Evolutionary conservation across 1,140 invertebrate species (phyloP).

Genomic region (honey bee (Apis mellifera)): DNA sequence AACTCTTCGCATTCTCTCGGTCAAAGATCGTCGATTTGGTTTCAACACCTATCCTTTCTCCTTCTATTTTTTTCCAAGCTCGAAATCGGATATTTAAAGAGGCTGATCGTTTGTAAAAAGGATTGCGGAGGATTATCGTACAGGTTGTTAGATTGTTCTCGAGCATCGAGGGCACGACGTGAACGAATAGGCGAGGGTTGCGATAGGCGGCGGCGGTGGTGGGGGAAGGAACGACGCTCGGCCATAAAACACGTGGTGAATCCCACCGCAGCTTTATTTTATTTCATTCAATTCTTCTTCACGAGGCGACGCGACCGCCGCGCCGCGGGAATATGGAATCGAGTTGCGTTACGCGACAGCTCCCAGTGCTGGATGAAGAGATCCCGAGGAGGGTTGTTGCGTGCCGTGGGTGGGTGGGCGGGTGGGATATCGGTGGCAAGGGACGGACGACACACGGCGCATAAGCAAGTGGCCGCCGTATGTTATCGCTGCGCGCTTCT

Average conservation of each 20-base stretch:
- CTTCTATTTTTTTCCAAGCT: too few species aligned
- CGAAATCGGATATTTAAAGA: too few species aligned
- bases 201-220: not conserved
- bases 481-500: slow-evolving; percentile 52
- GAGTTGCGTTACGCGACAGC: slow-evolving; percentile 75
- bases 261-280: slow-evolving; percentile 73
- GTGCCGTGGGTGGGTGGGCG: slow-evolving; percentile 38
- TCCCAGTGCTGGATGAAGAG: slow-evolving; percentile 66
- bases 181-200: too few species aligned
- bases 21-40: too few species aligned
- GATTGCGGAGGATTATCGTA: too few species aligned
- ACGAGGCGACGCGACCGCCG: slow-evolving; percentile 65
- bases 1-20: too few species aligned
- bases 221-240: slow-evolving; percentile 28
- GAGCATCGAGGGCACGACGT: too few species aligned
- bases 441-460: slow-evolving; percentile 68
- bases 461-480: slow-evolving; percentile 68
- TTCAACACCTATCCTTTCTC: too few species aligned
- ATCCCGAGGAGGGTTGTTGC: not conserved
- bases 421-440: slow-evolving; percentile 58
- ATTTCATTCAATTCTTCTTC: slow-evolving; percentile 79
- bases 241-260: slow-evolving; percentile 64
- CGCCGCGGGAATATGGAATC: slow-evolving; percentile 77
- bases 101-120: too few species aligned
- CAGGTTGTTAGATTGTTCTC: too few species aligned